Evolutionary conservation across 2,113 vertebrate genomes (phyloP), one percentile per base, ranked within the genome.

Genomic region (Pseudorhombus dupliciocellatus): DNA sequence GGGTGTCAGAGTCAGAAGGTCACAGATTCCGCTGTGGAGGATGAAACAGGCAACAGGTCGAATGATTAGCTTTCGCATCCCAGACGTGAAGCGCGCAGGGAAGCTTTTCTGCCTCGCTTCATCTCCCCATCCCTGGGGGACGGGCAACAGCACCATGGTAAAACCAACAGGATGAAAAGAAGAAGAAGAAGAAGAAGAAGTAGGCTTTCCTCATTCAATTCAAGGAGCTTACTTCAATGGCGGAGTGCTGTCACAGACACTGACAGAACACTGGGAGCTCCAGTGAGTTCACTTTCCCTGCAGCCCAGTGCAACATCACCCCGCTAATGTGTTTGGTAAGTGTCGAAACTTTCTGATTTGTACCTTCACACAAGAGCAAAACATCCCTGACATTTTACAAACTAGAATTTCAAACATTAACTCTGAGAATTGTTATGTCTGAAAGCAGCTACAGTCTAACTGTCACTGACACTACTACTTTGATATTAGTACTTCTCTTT

Each of bases 31-130:
- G 54, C 79, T 69, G 68, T n/a, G 57, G 22, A 25, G 30, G 55
- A 76, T 70, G n/a, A 68, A 70, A 77, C 51, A 64, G 31, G 42
- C 66, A 75, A 69, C 48, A 70, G 61, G 56, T 80, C 1, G 9
- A 66, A 73, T 80, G 37, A 81, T 80, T 77, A 70, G 67, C 66
- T 68, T 70, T 72, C 58, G 48, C 59, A 70, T 53, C 66, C 37
- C 26, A 76, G 64, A 78, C 65, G 54, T 14, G 30, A 63, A 54
- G 30, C 44, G 68, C 58, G 46, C 48, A 48, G 44, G 50, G 56
- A 70, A 30, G 62, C 22, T 37, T 56, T 59, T 66, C 51, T 30
- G 7, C 40, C 24, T 71, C 46, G 48, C 51, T 67, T 31, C n/a
- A 65, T 73, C 25, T 55, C 22, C 18, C 7, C 31, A 4, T 61